phyloP scores from a whole-genome alignment of 2,797 vertebrate species.

The Paguma larvata region DNA sequence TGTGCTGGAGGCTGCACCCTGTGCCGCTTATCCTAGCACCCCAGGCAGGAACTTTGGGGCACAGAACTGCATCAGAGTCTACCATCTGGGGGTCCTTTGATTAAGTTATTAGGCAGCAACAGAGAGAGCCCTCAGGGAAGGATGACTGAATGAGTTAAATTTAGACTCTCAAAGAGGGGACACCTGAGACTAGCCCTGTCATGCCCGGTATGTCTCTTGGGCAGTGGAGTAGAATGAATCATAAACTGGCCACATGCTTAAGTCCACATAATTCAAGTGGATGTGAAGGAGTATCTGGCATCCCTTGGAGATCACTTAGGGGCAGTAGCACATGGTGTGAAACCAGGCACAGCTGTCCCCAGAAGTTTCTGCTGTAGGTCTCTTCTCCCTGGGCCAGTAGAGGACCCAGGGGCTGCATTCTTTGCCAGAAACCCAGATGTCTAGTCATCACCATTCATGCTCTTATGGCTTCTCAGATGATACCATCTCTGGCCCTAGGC shows the following conservation, averaged over 20 bases:
- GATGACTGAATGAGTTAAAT: not conserved
- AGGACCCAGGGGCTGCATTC: not conserved
- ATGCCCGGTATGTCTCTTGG: no score
- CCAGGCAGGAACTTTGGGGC: not conserved
- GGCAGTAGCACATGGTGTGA: not conserved
- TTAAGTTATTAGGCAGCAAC: not conserved
- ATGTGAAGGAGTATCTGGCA: not conserved
- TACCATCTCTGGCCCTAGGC: not conserved
- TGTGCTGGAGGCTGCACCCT: not conserved
- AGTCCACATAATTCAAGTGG: not conserved
- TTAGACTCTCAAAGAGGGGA: not conserved
- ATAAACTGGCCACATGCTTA: not conserved
- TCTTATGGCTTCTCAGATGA: not conserved
- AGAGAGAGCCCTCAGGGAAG: not conserved
- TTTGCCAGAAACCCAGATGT: not conserved
- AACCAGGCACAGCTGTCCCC: not conserved
- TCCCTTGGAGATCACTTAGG: not conserved
- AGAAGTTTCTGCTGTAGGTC: not conserved
- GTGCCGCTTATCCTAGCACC: not conserved
- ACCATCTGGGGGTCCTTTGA: not conserved
- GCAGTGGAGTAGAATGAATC: not conserved
- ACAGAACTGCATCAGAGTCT: not conserved
- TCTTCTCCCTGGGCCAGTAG: not conserved
- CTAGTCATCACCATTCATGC: not conserved
- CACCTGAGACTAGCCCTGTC: not conserved